Evolutionary conservation across 2,888 invertebrate genomes (phyloP).

Genomic region (Leptinotarsa juncta): DNA sequence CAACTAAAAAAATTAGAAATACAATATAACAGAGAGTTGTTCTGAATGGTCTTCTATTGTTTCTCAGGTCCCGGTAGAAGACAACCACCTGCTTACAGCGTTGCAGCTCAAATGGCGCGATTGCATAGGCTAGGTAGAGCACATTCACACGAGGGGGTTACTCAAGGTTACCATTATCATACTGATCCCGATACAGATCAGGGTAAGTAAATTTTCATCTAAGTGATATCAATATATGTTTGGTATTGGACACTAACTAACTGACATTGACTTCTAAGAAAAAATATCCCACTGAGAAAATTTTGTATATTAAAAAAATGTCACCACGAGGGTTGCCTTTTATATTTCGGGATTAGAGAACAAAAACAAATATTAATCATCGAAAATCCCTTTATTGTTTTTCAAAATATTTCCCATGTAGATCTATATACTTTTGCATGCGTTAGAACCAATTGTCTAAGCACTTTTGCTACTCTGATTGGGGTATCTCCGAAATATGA

Average conservation of each 20-base stretch:
- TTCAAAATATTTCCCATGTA: too few species aligned
- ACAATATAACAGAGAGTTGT: too few species aligned
- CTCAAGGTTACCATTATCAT: conserved; percentile 79
- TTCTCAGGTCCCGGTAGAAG: conserved; percentile 65
- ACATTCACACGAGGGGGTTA: conserved; percentile 88
- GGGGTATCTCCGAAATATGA: too few species aligned
- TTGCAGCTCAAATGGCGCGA: conserved; percentile 88
- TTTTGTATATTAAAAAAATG: too few species aligned
- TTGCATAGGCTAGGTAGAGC: conserved; percentile 84
- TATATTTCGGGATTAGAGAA: too few species aligned
- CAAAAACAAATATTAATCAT: too few species aligned
- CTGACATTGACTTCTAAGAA: conserved; percentile 24
- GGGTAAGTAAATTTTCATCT: conserved; percentile 56
- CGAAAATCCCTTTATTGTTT: too few species aligned
- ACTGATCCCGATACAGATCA: conserved; percentile 67
- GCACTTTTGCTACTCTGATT: too few species aligned
- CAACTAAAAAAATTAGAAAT: too few species aligned
- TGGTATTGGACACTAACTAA: conserved; percentile 26
- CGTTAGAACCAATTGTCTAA: too few species aligned
- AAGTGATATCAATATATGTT: conserved; percentile 8
- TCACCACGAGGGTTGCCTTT: too few species aligned
- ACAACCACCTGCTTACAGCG: conserved; percentile 85
- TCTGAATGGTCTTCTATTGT: background rate
- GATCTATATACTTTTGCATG: too few species aligned
- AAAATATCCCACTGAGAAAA: background rate